Base-by-base conservation (phyloP, 2,888 invertebrate species). In the Meganola albula region DNA sequence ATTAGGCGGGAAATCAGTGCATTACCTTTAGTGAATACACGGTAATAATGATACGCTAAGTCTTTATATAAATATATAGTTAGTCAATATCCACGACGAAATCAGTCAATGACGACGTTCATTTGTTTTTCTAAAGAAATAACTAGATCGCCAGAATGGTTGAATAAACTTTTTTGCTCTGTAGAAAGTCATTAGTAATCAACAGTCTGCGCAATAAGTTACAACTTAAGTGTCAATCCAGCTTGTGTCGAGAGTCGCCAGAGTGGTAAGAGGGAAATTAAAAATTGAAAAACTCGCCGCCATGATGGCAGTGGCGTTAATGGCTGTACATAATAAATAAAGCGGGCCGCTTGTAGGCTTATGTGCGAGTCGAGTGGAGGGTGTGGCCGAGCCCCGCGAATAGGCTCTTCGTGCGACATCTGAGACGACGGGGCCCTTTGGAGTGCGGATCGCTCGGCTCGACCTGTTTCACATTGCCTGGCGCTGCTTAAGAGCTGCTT, bases 281-380 rank as follows among this genome's bases (percentile, higher is more conserved):
- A 84, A 84, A 84, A 83, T 80, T 82, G 74, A 82, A 83, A 82
- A 84, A 74, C 72, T 71, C 67, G 74, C 76, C 82, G 82, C 85
- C 84, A 85, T 84, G 74, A 79, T 76, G 82, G 74, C 72, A 63
- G 72, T 76, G 74, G 78, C 78, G 80, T 79, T 83, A 84, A 85
- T 83, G 76, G 80, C 76, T 77, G 82, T 84, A 84, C 83, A 85
- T 85, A 84, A 84, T 84, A 82, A 83, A 83, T 84, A 85, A 82
- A 80, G 80, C 78, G 76, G 72, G 71, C 67, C 71, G 76, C 67
- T 71, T 58, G 75, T 76, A 69, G 73, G 83, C 82, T 80, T 84
- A 85, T 84, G 75, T 85, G 82, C 73, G 67, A 64, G 74, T 78
- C 70, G 74, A 84, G 84, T 80, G 79, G 84, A 77, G 80, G 85